These are phyloP conservation scores for Rapana venosa DNA, from an alignment of 2,888 invertebrate genomes.

Conservation along the genomic window DNA sequence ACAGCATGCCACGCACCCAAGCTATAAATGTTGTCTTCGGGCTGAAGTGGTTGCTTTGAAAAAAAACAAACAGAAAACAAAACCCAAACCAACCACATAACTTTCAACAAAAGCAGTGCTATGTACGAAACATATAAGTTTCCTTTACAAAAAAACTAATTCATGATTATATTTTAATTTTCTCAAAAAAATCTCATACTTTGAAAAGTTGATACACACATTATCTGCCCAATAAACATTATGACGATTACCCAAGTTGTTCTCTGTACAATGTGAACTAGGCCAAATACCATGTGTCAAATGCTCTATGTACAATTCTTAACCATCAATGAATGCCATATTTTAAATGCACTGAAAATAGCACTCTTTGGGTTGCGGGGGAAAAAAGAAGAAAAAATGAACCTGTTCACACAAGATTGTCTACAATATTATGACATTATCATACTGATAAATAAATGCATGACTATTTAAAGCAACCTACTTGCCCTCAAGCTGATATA, in stretches of 20 bases:
- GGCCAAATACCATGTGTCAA: neutral
- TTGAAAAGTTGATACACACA: too few relatives aligned
- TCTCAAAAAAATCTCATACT: too few relatives aligned
- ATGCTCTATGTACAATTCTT: conserved; percentile 6
- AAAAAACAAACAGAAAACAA: too few relatives aligned
- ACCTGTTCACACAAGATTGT: conserved; percentile 28
- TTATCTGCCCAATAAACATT: too few relatives aligned
- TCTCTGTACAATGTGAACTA: neutral
- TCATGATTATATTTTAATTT: too few relatives aligned
- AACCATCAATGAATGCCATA: neutral
- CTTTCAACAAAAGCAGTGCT: too few relatives aligned
- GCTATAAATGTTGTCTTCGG: too few relatives aligned
- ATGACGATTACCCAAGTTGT: neutral
- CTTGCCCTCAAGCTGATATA: neutral
- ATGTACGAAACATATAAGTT: too few relatives aligned
- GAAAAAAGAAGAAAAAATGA: neutral
- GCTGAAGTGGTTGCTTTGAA: too few relatives aligned
- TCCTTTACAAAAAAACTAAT: too few relatives aligned
- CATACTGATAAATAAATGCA: conserved; percentile 39
- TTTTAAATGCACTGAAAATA: conserved; percentile 2
- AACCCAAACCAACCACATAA: too few relatives aligned
- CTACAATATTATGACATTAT: conserved; percentile 30
- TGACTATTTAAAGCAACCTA: conserved; percentile 31
- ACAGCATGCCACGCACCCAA: too few relatives aligned
- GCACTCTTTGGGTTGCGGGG: neutral